Evolutionary conservation across 2,888 invertebrate genomes (phyloP).

Genomic region (Hypomecis atomaria): DNA sequence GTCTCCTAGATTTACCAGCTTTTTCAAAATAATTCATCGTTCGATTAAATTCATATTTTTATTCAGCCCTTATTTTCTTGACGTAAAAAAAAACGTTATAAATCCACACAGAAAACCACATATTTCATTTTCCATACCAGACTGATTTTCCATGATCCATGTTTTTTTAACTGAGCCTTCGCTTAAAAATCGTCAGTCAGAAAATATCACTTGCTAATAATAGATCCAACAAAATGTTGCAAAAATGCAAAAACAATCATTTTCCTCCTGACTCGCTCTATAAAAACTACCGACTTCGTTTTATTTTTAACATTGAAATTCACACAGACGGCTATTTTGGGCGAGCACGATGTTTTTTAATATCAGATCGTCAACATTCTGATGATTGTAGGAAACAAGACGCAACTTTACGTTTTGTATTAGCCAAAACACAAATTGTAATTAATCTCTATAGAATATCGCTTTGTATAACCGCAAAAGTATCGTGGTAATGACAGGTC

Average conservation of each 20-base stretch:
- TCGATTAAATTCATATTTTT: no score
- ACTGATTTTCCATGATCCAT: no score
- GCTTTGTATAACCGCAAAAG: conserved; percentile 3
- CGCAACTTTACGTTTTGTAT: conserved; percentile 11
- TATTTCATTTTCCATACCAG: no score
- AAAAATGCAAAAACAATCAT: conserved; percentile 7
- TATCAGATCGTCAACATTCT: conserved; percentile 44
- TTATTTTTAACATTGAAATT: conserved; percentile 52
- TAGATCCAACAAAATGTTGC: conserved; percentile 1
- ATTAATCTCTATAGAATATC: background rate
- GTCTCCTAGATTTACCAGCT: no score
- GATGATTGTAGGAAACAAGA: conserved; percentile 43
- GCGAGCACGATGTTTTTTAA: conserved; percentile 44
- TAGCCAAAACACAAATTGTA: background rate
- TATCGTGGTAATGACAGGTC: conserved; percentile 11
- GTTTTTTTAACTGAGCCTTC: no score
- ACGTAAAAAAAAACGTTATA: no score
- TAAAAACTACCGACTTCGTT: conserved; percentile 31
- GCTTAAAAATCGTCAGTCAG: no score
- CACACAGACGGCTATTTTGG: conserved; percentile 50
- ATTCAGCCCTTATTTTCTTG: no score
- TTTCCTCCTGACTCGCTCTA: background rate
- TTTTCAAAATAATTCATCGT: no score
- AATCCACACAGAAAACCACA: no score
- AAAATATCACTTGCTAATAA: background rate